Percentiles rank a stretch among this genome's conserved stretches.
phyloP scores from a whole-genome alignment of 2,888 invertebrate species.

The Drosophila macrospina region DNA sequence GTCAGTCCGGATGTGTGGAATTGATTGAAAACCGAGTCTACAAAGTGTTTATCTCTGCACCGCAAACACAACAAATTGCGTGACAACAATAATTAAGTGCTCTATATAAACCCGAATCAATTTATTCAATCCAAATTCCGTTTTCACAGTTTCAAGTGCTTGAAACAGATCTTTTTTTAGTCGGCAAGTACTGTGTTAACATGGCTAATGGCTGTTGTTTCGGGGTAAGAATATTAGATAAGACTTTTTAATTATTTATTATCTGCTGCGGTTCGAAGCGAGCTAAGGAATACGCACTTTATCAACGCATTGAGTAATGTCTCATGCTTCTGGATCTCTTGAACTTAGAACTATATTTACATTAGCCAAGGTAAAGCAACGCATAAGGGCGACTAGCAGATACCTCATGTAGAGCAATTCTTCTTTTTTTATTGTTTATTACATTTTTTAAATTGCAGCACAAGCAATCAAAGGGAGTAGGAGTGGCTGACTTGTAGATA shows the following conservation, averaged over 20 bases:
- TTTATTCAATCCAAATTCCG: conserved; percentile 9
- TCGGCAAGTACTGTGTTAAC: conserved; percentile 31
- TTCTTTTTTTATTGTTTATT: background rate
- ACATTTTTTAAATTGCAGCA: no score
- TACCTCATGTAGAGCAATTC: background rate
- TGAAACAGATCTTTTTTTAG: conserved; percentile 7
- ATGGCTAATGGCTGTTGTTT: conserved; percentile 39
- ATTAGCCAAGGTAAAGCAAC: background rate
- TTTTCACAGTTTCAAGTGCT: conserved; percentile 7
- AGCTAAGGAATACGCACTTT: conserved; percentile 23
- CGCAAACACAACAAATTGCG: conserved; percentile 37
- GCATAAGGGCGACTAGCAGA: background rate
- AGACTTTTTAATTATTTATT: conserved; percentile 68
- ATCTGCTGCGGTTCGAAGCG: conserved; percentile 24
- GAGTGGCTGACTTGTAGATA: background rate
- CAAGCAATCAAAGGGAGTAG: background rate
- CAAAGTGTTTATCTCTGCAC: conserved; percentile 34
- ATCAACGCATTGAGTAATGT: conserved; percentile 16
- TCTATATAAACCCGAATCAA: conserved; percentile 28
- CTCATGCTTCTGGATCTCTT: conserved; percentile 11
- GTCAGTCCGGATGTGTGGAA: conserved; percentile 40
- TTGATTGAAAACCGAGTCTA: conserved; percentile 29
- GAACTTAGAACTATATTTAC: conserved; percentile 14
- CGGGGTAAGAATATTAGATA: conserved; percentile 45
- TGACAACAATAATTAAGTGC: conserved; percentile 50